Base-by-base conservation (phyloP, 2,888 invertebrate genomes). In the Desoria tigrina region DNA sequence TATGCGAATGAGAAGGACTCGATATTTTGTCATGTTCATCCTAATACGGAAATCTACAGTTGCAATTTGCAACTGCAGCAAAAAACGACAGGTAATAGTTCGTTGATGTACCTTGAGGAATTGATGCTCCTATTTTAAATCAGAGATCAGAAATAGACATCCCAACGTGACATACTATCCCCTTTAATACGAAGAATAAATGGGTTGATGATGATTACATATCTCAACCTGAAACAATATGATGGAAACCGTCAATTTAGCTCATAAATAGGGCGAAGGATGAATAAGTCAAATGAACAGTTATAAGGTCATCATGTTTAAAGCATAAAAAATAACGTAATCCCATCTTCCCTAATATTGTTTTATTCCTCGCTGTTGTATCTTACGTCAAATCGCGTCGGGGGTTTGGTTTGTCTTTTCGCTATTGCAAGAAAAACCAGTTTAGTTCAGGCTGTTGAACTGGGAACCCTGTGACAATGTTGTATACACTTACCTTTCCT, bases 381-480 rank as follows among this genome's bases (percentile, higher is more conserved):
- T 51, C 51, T 24, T 21, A 7, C 51, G 21, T 51, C 4, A 51
- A 26, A 51, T 26, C 51, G 51, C 26, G 24, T 23, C 51, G 23
- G 51, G 26, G 51, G 51, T 6, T 51, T 51, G 23, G 7, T 7
- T 21, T 24, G 4, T 24, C 11, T 51, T n/a, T 21, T 21, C 18
- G 49, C 21, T n/a, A n/a, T n/a, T 16, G n/a, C 18, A 16, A 16
- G 28, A 55, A 66, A 66, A 73, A 70, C 69, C 67, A 71, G 69
- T 66, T 73, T 71, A 60, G 56, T 62, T 66, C 63, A 72, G 75
- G 75, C 69, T 75, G 75, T 70, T 73, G 73, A 75, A 75, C 73
- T 72, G 72, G 73, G 75, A 75, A 73, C 66, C 69, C 64, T 57
- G 62, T 63, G 62, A 62, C 62, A 62, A 56, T 26, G 51, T 57